These are phyloP conservation scores for Hydropotes inermis DNA, from an alignment of 2,113 vertebrate genomes.

Conservation along the genomic window DNA sequence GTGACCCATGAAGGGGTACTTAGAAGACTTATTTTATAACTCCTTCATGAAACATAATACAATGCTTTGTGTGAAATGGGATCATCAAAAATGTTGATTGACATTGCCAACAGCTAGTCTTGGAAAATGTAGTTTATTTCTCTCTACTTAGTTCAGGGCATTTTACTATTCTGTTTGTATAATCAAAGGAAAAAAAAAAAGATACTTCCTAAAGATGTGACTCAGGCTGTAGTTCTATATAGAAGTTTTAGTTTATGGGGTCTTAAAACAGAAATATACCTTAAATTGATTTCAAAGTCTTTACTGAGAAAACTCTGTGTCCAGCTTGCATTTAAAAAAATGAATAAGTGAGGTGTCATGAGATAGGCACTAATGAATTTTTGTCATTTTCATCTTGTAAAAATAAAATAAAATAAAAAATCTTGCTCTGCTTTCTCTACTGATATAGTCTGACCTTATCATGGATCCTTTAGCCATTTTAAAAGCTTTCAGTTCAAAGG, in stretches of 20 bases:
- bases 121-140: background rate
- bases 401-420: constrained; percentile 45
- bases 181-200: constrained; percentile 39
- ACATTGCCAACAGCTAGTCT: background rate
- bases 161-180: constrained; percentile 27
- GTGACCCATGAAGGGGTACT: background rate
- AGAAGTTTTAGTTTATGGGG: background rate
- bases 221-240: background rate
- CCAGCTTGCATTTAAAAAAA: constrained; percentile 22
- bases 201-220: background rate
- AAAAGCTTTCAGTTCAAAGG: constrained; percentile 38
- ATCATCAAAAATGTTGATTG: constrained; percentile 12
- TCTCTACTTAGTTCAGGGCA: background rate
- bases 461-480: constrained; percentile 45
- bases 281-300: background rate
- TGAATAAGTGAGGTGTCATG: background rate
- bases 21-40: background rate
- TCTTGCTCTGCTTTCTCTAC: constrained; percentile 9
- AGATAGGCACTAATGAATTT: background rate
- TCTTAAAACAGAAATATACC: background rate
- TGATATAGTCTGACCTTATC: constrained; percentile 57
- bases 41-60: background rate
- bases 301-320: background rate
- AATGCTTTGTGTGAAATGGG: background rate
- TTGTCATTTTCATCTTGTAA: constrained; percentile 42